Conservation (phyloP, 2,888 invertebrate species). For the Diadegma fenestrale region DNA sequence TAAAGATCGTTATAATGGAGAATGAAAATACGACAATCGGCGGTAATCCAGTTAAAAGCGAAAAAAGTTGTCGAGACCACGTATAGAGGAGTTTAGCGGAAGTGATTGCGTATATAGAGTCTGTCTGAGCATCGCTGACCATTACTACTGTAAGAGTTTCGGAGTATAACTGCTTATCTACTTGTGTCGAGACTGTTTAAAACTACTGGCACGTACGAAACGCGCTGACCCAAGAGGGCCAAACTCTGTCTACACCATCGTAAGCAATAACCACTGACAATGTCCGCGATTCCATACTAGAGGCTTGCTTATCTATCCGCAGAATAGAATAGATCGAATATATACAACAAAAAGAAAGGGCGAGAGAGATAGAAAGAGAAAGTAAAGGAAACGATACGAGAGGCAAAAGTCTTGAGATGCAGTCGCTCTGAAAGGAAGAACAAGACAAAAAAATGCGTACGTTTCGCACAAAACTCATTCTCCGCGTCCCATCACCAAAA, state of each 20-base stretch:
- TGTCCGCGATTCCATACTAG: slow-evolving; percentile 34
- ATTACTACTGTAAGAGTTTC: slow-evolving; percentile 50
- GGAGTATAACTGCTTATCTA: slow-evolving; percentile 56
- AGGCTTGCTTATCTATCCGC: slow-evolving; percentile 49
- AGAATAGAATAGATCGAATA: slow-evolving; percentile 48
- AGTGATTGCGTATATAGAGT: slow-evolving; percentile 17
- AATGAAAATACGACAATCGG: slow-evolving; percentile 2
- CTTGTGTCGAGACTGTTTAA: slow-evolving; percentile 54
- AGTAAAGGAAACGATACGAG: slow-evolving; percentile 10
- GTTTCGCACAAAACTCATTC: slow-evolving; percentile 45
- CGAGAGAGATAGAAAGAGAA: background rate
- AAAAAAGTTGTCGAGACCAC: background rate
- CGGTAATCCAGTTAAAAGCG: slow-evolving; percentile 18
- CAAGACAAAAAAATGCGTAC: slow-evolving; percentile 35
- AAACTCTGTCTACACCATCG: slow-evolving; percentile 58
- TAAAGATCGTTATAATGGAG: slow-evolving; percentile 12
- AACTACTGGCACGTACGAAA: slow-evolving; percentile 58
- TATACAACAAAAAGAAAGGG: background rate
- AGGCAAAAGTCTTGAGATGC: slow-evolving; percentile 35
- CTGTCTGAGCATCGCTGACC: slow-evolving; percentile 52
- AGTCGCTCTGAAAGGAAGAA: slow-evolving; percentile 11
- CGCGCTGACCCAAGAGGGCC: slow-evolving; percentile 55
- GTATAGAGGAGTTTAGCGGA: slow-evolving; percentile 28
- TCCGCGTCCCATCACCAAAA: slow-evolving; percentile 32
- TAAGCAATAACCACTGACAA: slow-evolving; percentile 60